Conservation (phyloP, 2,113 vertebrate species). For the Mirza zaza region DNA sequence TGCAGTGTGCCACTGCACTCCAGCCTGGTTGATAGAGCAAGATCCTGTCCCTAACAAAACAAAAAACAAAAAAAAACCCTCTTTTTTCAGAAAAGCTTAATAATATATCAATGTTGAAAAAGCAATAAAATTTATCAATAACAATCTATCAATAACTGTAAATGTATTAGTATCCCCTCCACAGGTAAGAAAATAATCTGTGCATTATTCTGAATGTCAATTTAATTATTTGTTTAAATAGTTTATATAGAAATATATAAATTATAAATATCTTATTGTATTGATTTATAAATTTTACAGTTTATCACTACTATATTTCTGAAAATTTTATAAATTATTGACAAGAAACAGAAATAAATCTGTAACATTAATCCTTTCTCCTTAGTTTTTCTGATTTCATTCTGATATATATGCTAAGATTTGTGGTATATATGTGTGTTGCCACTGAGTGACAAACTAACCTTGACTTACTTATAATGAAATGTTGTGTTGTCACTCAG, state of each 20-base stretch:
- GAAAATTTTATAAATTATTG: not conserved
- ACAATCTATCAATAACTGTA: not conserved
- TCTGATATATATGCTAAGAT: not conserved
- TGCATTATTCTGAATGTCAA: not conserved
- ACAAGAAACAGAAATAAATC: not conserved
- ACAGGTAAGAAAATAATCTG: not conserved
- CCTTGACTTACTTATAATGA: constrained; percentile 76
- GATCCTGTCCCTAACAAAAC: not conserved
- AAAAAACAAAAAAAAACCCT: not conserved
- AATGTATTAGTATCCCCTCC: not conserved
- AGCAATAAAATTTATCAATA: not conserved
- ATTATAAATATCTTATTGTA: not conserved
- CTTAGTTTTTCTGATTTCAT: not conserved
- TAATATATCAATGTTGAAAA: not conserved
- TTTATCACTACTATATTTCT: not conserved
- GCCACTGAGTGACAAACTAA: constrained; percentile 50
- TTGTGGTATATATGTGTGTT: not conserved
- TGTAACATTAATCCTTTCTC: not conserved
- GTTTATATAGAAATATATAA: not conserved
- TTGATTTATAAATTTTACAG: not conserved
- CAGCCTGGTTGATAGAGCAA: too few species aligned
- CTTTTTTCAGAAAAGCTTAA: not conserved
- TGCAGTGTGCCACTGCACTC: too few species aligned
- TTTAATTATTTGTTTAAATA: not conserved
- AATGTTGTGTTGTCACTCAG: constrained; percentile 70